phyloP scores from a whole-genome alignment of 2,113 vertebrate genomes.

The Manacus vitellinus region DNA sequence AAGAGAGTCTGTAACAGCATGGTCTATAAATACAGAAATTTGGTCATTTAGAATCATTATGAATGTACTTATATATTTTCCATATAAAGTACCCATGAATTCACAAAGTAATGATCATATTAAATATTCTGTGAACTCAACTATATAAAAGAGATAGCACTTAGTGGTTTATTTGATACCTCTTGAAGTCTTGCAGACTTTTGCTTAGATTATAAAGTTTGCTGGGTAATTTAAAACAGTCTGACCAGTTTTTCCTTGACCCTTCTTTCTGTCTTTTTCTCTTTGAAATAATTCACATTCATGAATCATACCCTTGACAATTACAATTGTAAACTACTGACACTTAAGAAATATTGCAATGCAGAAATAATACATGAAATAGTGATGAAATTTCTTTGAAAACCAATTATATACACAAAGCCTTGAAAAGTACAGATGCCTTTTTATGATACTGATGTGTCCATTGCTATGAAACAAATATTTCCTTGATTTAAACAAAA shows the following conservation, averaged over 20 bases:
- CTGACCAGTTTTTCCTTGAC: slow-evolving; percentile 38
- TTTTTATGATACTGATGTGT: slow-evolving; percentile 6
- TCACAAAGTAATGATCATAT: neutral
- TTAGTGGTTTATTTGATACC: neutral
- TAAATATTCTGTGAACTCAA: neutral
- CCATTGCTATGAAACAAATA: slow-evolving; percentile 12
- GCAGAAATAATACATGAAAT: neutral
- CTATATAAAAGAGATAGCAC: neutral
- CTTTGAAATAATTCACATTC: slow-evolving; percentile 52
- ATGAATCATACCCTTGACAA: slow-evolving; percentile 57
- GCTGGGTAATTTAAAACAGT: neutral
- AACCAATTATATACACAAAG: slow-evolving; percentile 16
- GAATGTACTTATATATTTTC: neutral
- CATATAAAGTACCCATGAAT: neutral
- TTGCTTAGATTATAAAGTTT: neutral
- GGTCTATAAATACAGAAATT: neutral
- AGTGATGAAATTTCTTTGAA: neutral
- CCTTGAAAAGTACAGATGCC: slow-evolving; percentile 16
- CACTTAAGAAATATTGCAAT: slow-evolving; percentile 55
- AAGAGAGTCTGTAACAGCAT: neutral
- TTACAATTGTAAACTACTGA: slow-evolving; percentile 59
- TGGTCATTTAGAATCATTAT: neutral
- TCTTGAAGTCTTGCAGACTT: neutral
- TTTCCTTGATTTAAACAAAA: slow-evolving; percentile 40
- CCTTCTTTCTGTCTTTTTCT: neutral